phyloP scores from a whole-genome alignment of 2,797 vertebrate species.

The Cercopithecus mitis region DNA sequence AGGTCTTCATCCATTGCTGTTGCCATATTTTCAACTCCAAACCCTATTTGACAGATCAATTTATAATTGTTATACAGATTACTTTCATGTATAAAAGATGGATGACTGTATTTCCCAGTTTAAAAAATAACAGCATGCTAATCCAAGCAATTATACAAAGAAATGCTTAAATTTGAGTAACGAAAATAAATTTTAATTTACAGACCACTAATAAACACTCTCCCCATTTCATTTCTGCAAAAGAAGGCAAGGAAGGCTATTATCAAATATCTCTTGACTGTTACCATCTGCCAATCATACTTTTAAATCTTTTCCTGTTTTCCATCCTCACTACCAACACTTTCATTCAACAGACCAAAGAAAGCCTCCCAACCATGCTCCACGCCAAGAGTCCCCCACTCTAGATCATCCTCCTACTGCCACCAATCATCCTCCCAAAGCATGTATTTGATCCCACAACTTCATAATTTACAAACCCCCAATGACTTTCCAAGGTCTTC shows the following conservation, averaged over 20 bases:
- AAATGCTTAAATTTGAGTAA: not conserved
- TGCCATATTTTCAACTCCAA: constrained; percentile 98
- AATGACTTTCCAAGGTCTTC: not conserved
- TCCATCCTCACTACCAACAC: not conserved
- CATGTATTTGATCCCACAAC: not conserved
- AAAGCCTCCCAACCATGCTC: not conserved
- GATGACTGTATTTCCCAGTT: not conserved
- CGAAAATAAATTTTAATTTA: constrained; percentile 37
- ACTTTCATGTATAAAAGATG: not conserved
- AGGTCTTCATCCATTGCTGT: constrained; percentile 99
- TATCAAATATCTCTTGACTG: not conserved
- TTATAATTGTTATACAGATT: not conserved
- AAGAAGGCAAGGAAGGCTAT: not conserved
- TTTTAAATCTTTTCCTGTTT: not conserved
- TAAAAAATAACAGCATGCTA: not conserved
- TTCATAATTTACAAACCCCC: not conserved
- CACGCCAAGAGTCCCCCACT: not conserved
- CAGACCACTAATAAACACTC: not conserved
- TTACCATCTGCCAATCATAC: not conserved
- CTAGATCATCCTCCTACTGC: not conserved
- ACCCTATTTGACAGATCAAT: constrained; percentile 83
- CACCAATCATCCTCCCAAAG: not conserved
- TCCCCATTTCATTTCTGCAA: constrained; percentile 1
- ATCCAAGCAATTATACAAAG: not conserved
- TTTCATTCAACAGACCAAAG: not conserved